Base-by-base conservation (phyloP, 2,888 invertebrate genomes). In the Osmoderma eremita region DNA sequence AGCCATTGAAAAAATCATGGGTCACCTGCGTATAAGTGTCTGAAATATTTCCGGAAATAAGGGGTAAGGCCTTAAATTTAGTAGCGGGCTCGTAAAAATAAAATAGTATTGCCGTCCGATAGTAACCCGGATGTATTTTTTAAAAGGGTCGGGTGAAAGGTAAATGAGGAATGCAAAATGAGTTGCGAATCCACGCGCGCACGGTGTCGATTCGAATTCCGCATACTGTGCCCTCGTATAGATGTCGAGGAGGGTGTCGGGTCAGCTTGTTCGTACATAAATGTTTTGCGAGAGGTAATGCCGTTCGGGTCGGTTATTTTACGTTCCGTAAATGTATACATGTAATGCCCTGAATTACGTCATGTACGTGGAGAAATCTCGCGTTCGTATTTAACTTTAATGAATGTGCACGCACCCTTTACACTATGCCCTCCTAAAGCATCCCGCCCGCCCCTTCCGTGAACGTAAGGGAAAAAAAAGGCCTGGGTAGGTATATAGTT, bases 121-220 rank as follows among this genome's bases (percentile, higher is more conserved):
- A 38, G 41, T 48, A n/a, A 61, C 24, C 56, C 58, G 56, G 41
- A 66, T 58, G 65, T 66, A 58, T 66, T 58, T 66, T 66, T 66
- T 24, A 64, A 24, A 66, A 58, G 65, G 65, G 50, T 66, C 58
- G 58, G 39, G 50, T 56, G 65, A 66, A 66, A 56, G 65, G 65
- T 66, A 66, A 66, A 66, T 66, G 56, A 66, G 50, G 65, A 66
- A 66, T 66, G 56, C 65, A 61, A 66, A 66, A 66, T 56, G 65
- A 66, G 65, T 66, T 56, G 61, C 56, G 65, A 66, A 66, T 66
- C 56, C 58, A 61, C 50, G 58, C 41, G 61, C 24, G 61, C 30
- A 30, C 30, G 6, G 30, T 41, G 58, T 66, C 50, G 65, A 66
- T 66, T 50, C 41, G 63, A 50, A 63, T 39, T 63, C 39, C 24